A percentile compares a stretch with the other conserved stretches of the same genome.
Evolutionary conservation across 2,888 invertebrate genomes (phyloP).

Genomic region (Morpho achilles): DNA sequence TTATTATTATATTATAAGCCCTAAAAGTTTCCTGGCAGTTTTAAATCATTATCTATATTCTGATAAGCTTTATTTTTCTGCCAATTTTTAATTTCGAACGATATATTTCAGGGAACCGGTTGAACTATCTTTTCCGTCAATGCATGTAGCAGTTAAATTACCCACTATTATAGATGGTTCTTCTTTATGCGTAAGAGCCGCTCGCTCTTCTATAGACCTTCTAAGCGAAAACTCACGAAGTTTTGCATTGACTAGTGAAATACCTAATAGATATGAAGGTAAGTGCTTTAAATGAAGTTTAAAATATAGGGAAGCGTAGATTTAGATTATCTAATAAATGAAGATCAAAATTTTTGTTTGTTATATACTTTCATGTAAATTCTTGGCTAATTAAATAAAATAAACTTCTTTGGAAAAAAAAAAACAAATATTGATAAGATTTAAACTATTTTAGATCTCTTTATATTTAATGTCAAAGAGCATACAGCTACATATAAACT

Average conservation of each 20-base stretch:
- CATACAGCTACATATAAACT: slow-evolving; percentile 49
- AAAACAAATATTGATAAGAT: background rate
- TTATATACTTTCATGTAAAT: no score
- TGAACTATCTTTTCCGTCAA: slow-evolving; percentile 73
- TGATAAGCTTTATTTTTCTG: no score
- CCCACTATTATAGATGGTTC: slow-evolving; percentile 77
- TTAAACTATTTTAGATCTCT: slow-evolving; percentile 53
- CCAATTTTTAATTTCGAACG: no score
- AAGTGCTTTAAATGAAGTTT: background rate
- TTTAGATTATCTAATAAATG: no score
- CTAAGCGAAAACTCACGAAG: slow-evolving; percentile 71
- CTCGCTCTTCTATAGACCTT: slow-evolving; percentile 79
- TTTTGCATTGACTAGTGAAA: slow-evolving; percentile 39
- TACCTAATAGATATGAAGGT: slow-evolving; percentile 55
- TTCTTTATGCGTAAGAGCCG: slow-evolving; percentile 75
- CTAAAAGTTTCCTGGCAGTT: no score
- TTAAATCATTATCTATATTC: no score
- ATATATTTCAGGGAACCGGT: slow-evolving; percentile 61
- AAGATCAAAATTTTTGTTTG: no score
- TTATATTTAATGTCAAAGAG: slow-evolving; percentile 65
- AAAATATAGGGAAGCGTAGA: no score
- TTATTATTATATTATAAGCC: no score
- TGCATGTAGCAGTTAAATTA: slow-evolving; percentile 73
- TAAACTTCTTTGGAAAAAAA: no score
- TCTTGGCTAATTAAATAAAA: no score